A percentile compares a stretch with the other conserved stretches of the same genome.
Evolutionary conservation across 2,113 vertebrate genomes (phyloP).

Genomic region (Aegotheles bennettii): DNA sequence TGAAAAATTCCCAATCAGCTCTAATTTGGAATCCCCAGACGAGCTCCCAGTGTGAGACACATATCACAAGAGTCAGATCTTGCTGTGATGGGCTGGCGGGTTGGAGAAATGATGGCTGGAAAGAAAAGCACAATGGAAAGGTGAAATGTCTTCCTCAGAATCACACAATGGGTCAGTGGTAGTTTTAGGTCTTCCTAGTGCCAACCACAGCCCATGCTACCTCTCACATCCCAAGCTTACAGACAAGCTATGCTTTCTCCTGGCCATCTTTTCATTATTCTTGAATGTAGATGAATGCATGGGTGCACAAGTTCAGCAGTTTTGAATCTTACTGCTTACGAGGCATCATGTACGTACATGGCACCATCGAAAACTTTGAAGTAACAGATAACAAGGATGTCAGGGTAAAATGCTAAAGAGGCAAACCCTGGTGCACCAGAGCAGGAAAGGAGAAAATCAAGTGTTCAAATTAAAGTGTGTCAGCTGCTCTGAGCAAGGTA

Average conservation of each 20-base stretch:
- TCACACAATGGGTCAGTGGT: not conserved
- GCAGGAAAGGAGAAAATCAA: not conserved
- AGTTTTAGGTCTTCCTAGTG: not conserved
- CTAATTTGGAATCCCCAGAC: conserved; percentile 21
- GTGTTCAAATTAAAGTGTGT: not conserved
- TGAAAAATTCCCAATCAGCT: conserved; percentile 28
- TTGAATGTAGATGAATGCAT: not conserved
- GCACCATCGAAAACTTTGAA: not conserved
- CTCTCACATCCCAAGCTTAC: not conserved
- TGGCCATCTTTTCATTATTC: not conserved
- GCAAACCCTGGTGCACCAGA: not conserved
- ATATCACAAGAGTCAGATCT: conserved; percentile 33
- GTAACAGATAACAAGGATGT: not conserved
- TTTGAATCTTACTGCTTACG: not conserved
- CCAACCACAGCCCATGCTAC: not conserved
- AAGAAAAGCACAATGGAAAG: conserved; percentile 32
- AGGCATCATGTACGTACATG: not conserved
- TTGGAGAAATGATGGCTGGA: not conserved
- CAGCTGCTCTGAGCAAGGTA: not conserved
- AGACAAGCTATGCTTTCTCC: not conserved
- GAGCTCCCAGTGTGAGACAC: conserved; percentile 15
- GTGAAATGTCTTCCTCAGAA: not conserved
- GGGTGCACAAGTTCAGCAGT: not conserved
- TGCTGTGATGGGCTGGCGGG: not conserved
- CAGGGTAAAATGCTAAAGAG: not conserved